Evolutionary conservation across 2,888 invertebrate genomes (phyloP), one percentile per base, ranked within the genome.

Genomic region (Antitype chi): DNA sequence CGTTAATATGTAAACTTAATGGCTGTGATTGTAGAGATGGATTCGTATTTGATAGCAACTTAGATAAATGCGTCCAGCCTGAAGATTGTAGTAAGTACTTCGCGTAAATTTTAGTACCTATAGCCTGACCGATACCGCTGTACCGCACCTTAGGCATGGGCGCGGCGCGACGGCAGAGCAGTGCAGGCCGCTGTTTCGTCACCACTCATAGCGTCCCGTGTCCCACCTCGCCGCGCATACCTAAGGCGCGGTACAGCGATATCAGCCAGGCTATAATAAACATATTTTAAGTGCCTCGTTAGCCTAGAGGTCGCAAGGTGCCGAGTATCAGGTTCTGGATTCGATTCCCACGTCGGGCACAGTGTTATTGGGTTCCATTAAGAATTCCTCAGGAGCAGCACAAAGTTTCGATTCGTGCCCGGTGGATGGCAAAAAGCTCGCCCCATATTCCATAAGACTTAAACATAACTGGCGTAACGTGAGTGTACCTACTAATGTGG

Each of bases 11-110:
- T 76, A 69, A 66, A n/a, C 25, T 80, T 17, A 85, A 88, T 43
- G 80, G 74, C 28, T 90, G 90, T 57, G 70, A 85, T 25, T 90
- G 90, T 59, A 77, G 70, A 53, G 28, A 86, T 2, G 86, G 76
- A 13, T 88, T 72, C 63, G 85, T 89, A 20, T 84, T 66, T 4
- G 87, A 87, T n/a, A 70, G 66, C n/a, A 86, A 86, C 55, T 11
- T 73, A 1, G n/a, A 59, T 2, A 79, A 76, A 76, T 86, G 86
- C 57, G 86, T 86, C 1, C 69, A 1, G 11, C 85, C 85, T 63
- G 13, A 74, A 70, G 57, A 86, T n/a, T 85, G 85, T 38, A 84
- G 85, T 85, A 72, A 70, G 85, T 85, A 55, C 15, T 55, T 17
- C 0, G 1, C 0, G 15, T 23, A 49, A 5, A 28, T 9, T 15